Conservation (phyloP, 2,888 invertebrate species). For the Drosophila bunnanda region DNA sequence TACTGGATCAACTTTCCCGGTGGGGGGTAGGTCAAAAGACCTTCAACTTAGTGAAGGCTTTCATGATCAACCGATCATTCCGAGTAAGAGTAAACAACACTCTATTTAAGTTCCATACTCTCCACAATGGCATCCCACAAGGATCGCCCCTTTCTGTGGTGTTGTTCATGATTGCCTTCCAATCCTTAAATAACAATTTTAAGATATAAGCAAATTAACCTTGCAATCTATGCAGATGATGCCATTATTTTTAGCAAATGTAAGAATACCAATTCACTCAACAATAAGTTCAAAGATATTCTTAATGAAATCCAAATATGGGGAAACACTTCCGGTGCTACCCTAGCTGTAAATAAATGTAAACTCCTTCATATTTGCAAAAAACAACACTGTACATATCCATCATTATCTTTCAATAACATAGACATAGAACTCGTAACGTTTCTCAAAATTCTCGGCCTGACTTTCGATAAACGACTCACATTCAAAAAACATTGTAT, state of each 20-base stretch:
- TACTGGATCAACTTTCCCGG: too few relatives aligned
- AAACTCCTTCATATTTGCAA: too few relatives aligned
- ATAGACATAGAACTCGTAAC: too few relatives aligned
- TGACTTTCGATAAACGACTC: too few relatives aligned
- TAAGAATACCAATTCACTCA: constrained; percentile 22
- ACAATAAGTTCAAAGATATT: constrained; percentile 9
- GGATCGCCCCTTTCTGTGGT: too few relatives aligned
- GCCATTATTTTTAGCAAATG: constrained; percentile 27
- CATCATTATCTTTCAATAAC: too few relatives aligned
- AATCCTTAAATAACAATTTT: too few relatives aligned
- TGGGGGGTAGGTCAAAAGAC: too few relatives aligned
- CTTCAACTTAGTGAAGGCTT: neutral
- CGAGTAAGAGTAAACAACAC: constrained; percentile 15
- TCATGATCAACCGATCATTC: neutral
- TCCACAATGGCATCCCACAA: neutral
- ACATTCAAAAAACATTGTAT: constrained; percentile 28
- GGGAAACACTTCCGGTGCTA: constrained; percentile 21
- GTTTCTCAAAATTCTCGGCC: too few relatives aligned
- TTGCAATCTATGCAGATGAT: constrained; percentile 9
- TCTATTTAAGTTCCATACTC: constrained; percentile 14
- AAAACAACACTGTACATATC: too few relatives aligned
- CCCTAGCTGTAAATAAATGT: constrained; percentile 8
- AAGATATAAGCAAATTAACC: constrained; percentile 15
- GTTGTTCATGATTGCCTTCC: too few relatives aligned
- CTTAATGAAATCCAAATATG: constrained; percentile 15